Base-by-base conservation (phyloP, 2,888 invertebrate genomes). In the Drosophila peninsularis region DNA sequence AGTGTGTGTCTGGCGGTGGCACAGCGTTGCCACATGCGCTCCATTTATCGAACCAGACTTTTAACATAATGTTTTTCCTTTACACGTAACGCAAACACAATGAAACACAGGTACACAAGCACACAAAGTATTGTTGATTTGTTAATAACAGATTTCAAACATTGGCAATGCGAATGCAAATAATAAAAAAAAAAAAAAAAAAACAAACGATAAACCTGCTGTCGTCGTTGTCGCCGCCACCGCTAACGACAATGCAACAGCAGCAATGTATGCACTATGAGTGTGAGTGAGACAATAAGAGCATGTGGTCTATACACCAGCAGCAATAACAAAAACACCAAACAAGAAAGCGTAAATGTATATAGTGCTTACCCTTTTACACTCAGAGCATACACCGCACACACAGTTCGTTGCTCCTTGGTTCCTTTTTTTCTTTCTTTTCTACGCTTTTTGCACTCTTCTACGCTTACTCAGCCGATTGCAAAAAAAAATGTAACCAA, bases 331-430 rank as follows among this genome's bases (percentile, higher is more conserved):
- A 78, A 74, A 67, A 79, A 78, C 74, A 79, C 57, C 60, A 62
- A 73, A 70, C 70, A 66, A 69, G 56, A 63, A 79, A 80, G 52
- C 71, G 61, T 70, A 71, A 54, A 56, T 66, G 65, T 62, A 71
- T 68, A 85, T 82, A 82, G 82, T 80, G 77, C 82, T 83, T 83
- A 88, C 88, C 88, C 86, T 77, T 88, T 88, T 65, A 64, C 88
- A 88, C 82, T 66, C 77, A 79, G 74, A 61, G 84, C 83, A 63
- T 67, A 80, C 87, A 71, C 80, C 75, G 68, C 78, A 80, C 81
- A 80, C 81, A 87, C 87, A 83, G 88, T 88, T 88, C 88, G 88
- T 83, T 88, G 83, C 83, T 83, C 88, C 88, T 88, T 82, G 78
- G 86, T 78, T 86, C 80, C 80, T 85, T 85, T 85, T 77, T 83